Evolutionary conservation across 2,113 vertebrate genomes (phyloP), one percentile per base, ranked within the genome.

Genomic region (Pelvicachromis taeniatus): DNA sequence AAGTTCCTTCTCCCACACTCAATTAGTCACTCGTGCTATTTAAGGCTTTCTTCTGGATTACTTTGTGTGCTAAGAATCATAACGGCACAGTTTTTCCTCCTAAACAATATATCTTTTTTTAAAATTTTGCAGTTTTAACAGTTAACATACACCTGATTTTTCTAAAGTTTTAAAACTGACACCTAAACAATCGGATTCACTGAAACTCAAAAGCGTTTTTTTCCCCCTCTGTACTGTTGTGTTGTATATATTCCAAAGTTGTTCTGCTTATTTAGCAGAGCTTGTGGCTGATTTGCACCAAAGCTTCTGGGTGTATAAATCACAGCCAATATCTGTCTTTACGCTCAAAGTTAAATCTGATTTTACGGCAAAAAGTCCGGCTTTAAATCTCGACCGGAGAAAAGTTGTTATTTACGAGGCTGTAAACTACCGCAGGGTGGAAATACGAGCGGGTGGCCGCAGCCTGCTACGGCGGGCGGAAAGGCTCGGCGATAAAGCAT

Each of bases 401-500:
- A 93, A 94, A 91, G 87, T 93, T 88, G 80, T 89, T 91, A 94
- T 95, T 96, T 95, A 96, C 86, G 88, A 91, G 91, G 94, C 85
- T 58, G 92, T 94, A 93, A 95, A 94, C 75, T 70, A 90, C 1
- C 26, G 78, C 82, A 7, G 83, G 86, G 83, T 86, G 89, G 89
- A 90, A 93, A 89, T 77, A 81, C 7, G 56, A 77, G 87, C 58
- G 26, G 26, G 81, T 56, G 65, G 68, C 54, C 7, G 35, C 65
- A 68, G 52, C 52, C 50, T n/a, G 85, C 87, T 56, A n/a, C 35
- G 77, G 83, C 78, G 23, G 59, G 83, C 78, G 88, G 92, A 42
- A 88, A 77, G 80, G 81, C 81, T 77, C 35, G 84, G 93, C 45
- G 89, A 95, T 95, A 96, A 96, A 95, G 88, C 95, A 95, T 94